Conservation (phyloP, 2,113 vertebrate genomes). For the pig (Sus scrofa) region T2T-Sscrofa CM000815.6:135493001-135493500, state of each 20-base stretch:
- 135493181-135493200: slow-evolving; percentile 46
- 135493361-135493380: slow-evolving; percentile 31
- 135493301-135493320: background rate
- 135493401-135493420: background rate
- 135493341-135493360: background rate
- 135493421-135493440: background rate
- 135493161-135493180: slow-evolving; percentile 67
- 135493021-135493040: slow-evolving; percentile 65
- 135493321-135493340: slow-evolving; percentile 50
- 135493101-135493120: no score
- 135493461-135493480: background rate
- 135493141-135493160: no score
- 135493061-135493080: background rate
- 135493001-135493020: background rate
- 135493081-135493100: no score
- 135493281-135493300: background rate
- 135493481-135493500: background rate
- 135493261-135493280: slow-evolving; percentile 51
- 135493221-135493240: slow-evolving; percentile 37
- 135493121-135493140: no score
- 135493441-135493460: background rate
- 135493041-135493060: slow-evolving; percentile 51
- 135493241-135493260: slow-evolving; percentile 40
- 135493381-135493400: background rate
- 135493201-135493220: slow-evolving; percentile 59